Evolutionary conservation across 1,140 invertebrate species (phyloP), one percentile per base, ranked within the genome.

Genomic region (Geopemphigus sp.): DNA sequence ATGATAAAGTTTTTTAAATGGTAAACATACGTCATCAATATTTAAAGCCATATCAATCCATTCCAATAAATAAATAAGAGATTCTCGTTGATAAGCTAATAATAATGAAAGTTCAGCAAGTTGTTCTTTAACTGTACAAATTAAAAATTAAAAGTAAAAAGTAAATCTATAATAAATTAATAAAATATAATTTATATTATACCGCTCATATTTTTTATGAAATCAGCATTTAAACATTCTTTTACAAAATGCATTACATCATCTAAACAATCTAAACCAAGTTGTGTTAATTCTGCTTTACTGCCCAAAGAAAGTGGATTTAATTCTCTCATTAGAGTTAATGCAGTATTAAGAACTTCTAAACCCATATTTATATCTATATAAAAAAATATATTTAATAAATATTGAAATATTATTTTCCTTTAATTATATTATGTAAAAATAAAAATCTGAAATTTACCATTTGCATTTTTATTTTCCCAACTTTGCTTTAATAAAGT

Each of bases 41-140:
- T 86, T 84, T 56, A 90, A 83, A 24, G 89, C 89, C 86, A 90
- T 88, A 72, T 90, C 87, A 80, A 91, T 88, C 90, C 90, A 91
- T 82, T 91, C 89, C 22, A 91, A 83, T 5, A 91, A 83, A 84
- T 90, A 89, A 32, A 88, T 83, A 29, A 91, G 85, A n/a, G 89
- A 89, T 5, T 90, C 90, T 81, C 90, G 84, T 84, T 91, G 90
- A 45, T 90, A 83, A 29, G 89, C 88, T 47, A 91, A 82, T 12
- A 87, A 86, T 53, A 91, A 83, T 82, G 90, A 84, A 24, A 91
- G 84, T 85, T 91, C 89, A 54, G 87, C 86, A 32, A 88, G 87
- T 66, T 90, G 83, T 57, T 86, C 82, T 82, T 87, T 86, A 72
- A 85, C 86, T 84, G 59, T 59, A 82, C 81, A 64, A 80, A 57